These are phyloP conservation scores for Anguilla obscura DNA, from an alignment of 2,797 vertebrate species.

Conservation along the genomic window DNA sequence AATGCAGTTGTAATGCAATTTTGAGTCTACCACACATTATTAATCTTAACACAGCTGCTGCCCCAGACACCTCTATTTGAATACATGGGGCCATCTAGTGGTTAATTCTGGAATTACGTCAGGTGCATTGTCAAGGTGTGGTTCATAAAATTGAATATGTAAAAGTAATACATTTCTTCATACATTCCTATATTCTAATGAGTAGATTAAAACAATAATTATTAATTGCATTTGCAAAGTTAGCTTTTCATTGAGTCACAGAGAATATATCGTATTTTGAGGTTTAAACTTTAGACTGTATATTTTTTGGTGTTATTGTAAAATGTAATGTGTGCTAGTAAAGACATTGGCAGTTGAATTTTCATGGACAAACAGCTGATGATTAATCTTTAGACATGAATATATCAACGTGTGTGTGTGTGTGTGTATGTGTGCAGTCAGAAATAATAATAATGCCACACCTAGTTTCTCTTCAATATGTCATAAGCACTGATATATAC, in stretches of 20 bases:
- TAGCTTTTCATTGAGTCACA: background rate
- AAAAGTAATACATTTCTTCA: background rate
- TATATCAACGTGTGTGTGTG: background rate
- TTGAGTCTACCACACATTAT: background rate
- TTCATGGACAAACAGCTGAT: background rate
- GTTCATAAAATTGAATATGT: background rate
- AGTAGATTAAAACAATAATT: background rate
- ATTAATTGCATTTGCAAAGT: background rate
- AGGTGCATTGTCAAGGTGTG: background rate
- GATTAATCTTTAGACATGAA: background rate
- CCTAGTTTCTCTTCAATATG: background rate
- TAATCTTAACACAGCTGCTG: background rate
- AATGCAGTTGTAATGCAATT: background rate
- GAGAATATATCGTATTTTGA: background rate
- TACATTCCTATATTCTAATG: background rate
- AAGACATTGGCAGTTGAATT: background rate
- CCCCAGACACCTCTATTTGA: background rate
- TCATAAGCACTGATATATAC: background rate
- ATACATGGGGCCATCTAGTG: constrained; percentile 7
- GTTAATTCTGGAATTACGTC: background rate
- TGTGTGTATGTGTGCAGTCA: background rate
- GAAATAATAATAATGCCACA: background rate
- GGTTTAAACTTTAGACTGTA: background rate
- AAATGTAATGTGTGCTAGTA: background rate
- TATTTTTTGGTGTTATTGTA: background rate